A percentile compares a stretch with the other conserved stretches of the same genome.
These are phyloP conservation scores for Emydocephalus ijimae DNA, from an alignment of 2,113 vertebrate genomes.

Conservation along the genomic window DNA sequence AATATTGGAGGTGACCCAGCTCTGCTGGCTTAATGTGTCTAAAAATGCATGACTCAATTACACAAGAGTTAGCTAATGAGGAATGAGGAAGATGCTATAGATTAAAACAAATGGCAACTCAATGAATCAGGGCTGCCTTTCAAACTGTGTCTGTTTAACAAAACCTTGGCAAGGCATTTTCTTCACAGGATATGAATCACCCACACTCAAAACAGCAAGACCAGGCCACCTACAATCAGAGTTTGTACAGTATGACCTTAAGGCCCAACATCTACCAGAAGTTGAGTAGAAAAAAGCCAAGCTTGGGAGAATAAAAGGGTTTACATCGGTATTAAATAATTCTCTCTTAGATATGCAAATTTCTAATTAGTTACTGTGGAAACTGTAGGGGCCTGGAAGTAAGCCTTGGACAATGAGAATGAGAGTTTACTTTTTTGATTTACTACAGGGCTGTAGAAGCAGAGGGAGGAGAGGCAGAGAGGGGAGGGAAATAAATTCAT, in stretches of 20 bases:
- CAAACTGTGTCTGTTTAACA: slow-evolving; percentile 71
- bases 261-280: slow-evolving; percentile 77
- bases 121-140: slow-evolving; percentile 76
- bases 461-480: slow-evolving; percentile 60
- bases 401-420: slow-evolving; percentile 77
- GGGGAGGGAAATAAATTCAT: slow-evolving; percentile 74
- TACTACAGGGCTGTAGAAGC: slow-evolving; percentile 67
- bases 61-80: slow-evolving; percentile 80
- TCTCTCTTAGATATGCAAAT: slow-evolving; percentile 82
- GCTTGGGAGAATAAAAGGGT: slow-evolving; percentile 75
- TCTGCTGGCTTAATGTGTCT: slow-evolving; percentile 68
- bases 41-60: slow-evolving; percentile 80
- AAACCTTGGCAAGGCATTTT: slow-evolving; percentile 77
- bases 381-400: slow-evolving; percentile 77
- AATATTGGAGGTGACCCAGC: slow-evolving; percentile 65
- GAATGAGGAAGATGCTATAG: slow-evolving; percentile 71
- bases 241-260: slow-evolving; percentile 83
- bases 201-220: slow-evolving; percentile 64
- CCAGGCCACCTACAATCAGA: slow-evolving; percentile 80
- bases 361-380: slow-evolving; percentile 85
- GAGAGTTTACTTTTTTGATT: slow-evolving; percentile 84
- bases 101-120: slow-evolving; percentile 78
- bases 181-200: slow-evolving; percentile 80
- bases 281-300: slow-evolving; percentile 78
- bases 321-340: slow-evolving; percentile 85